These are phyloP conservation scores for Chloromyia formosa DNA, from an alignment of 2,888 invertebrate genomes.

Conservation along the genomic window DNA sequence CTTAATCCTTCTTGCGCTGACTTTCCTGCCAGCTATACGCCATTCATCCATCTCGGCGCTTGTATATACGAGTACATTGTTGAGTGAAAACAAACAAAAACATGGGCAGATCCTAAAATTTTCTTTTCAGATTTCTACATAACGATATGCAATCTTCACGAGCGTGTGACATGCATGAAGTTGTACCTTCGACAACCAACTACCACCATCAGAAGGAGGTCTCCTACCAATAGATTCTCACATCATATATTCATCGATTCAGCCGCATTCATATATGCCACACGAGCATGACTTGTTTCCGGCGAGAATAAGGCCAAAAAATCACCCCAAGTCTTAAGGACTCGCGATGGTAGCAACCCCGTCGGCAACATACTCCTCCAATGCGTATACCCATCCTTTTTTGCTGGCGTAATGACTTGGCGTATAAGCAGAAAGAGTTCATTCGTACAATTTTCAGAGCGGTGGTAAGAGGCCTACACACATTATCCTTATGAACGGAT, in stretches of 20 bases:
- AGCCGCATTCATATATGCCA: constrained; percentile 8
- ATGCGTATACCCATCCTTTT: no score
- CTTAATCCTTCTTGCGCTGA: no score
- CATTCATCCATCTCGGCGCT: no score
- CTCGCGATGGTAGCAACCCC: no score
- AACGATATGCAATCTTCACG: constrained; percentile 7
- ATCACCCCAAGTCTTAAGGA: not conserved
- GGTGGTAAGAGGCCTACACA: constrained; percentile 6
- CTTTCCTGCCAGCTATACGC: no score
- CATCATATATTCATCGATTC: not conserved
- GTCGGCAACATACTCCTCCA: no score
- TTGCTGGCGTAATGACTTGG: constrained; percentile 26
- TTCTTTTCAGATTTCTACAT: constrained; percentile 29
- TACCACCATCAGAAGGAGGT: no score
- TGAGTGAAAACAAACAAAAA: constrained; percentile 26
- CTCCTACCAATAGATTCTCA: no score
- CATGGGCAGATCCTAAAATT: constrained; percentile 12
- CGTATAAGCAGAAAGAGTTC: constrained; percentile 31
- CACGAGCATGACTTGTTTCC: not conserved
- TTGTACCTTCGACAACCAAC: no score
- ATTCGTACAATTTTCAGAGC: constrained; percentile 15
- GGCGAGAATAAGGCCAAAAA: constrained; percentile 27
- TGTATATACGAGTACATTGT: no score
- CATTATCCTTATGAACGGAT: not conserved
- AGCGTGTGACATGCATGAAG: not conserved